Evolutionary conservation across 2,888 invertebrate species (phyloP), one percentile per base, ranked within the genome.

Genomic region (Dicranocentrus wangi): DNA sequence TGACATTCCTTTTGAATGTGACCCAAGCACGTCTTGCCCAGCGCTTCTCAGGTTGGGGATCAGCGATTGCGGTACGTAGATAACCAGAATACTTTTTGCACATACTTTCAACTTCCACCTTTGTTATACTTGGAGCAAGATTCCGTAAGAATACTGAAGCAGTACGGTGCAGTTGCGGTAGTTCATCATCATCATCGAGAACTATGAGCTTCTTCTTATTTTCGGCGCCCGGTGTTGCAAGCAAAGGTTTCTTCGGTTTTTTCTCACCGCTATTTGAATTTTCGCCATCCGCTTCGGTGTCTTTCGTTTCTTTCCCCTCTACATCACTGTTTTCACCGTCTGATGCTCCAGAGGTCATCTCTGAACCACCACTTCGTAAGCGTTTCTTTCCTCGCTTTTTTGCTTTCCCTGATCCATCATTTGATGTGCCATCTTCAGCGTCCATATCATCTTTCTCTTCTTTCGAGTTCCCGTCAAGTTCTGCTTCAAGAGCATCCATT

Each of bases 21-120:
- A 98, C 97, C 99, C 99, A 99, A 51, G 98, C 99, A 65, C 99
- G 93, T 15, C 99, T 93, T 89, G 96, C 95, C 94, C 98, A 99
- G 55, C 97, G 93, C 23, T 98, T 92, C 88, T 99, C 99, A 0
- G 97, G 95, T 87, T 97, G 93, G 0, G 99, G 99, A 90, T 99
- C 99, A 0, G 99, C 98, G 73, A 99, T 92, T 0, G 98, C 98
- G 13, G 99, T 96, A 69, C 99, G 92, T 79, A 99, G 90, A 89
- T 96, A 99, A 0, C 99, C 99, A 28, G 94, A 94, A 87, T 95
- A 97, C 58, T 94, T 94, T 88, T 94, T 94, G 89, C 97, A 97
- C 90, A 86, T 15, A 10, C 95, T 93, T 91, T 99, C 99, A 3
- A 99, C 95, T 91, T 99, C 99, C 65, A 95, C 94, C 87, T 96